These are phyloP conservation scores for Parascotia fuliginaria DNA, from an alignment of 2,888 invertebrate genomes.

Conservation along the genomic window DNA sequence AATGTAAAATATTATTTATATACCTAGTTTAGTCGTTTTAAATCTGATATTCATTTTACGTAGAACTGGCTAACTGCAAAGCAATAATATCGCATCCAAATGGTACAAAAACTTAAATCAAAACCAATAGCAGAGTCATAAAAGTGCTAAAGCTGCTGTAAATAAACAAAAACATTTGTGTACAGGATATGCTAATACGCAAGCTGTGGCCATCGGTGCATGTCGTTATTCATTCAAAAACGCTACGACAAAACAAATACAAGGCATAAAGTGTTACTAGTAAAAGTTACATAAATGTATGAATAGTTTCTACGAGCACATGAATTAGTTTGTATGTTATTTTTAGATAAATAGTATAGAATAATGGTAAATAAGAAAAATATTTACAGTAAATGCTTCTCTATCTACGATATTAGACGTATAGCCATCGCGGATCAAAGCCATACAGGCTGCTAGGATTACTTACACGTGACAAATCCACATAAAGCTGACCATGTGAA, in stretches of 20 bases:
- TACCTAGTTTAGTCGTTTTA: too few relatives aligned
- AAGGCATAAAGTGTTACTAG: constrained; percentile 26
- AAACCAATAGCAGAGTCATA: constrained; percentile 7
- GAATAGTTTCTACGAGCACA: constrained; percentile 2
- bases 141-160: constrained; percentile 1
- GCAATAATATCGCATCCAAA: not conserved
- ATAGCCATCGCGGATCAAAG: too few relatives aligned
- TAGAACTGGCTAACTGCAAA: too few relatives aligned
- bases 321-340: not conserved
- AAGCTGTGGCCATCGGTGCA: constrained; percentile 35
- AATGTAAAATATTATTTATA: too few relatives aligned
- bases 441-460: too few relatives aligned
- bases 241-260: constrained; percentile 40
- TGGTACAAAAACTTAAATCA: not conserved
- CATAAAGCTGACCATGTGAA: too few relatives aligned
- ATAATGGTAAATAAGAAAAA: too few relatives aligned
- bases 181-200: constrained; percentile 38
- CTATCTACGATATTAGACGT: too few relatives aligned
- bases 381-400: too few relatives aligned
- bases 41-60: too few relatives aligned
- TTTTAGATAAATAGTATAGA: not conserved
- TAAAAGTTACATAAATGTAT: constrained; percentile 31
- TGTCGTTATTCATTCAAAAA: constrained; percentile 53
- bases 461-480: too few relatives aligned
- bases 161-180: constrained; percentile 17